A percentile compares a stretch with the other conserved stretches of the same genome.
phyloP scores from a whole-genome alignment of 2,888 invertebrate species.

The Microplitis deprimator region DNA sequence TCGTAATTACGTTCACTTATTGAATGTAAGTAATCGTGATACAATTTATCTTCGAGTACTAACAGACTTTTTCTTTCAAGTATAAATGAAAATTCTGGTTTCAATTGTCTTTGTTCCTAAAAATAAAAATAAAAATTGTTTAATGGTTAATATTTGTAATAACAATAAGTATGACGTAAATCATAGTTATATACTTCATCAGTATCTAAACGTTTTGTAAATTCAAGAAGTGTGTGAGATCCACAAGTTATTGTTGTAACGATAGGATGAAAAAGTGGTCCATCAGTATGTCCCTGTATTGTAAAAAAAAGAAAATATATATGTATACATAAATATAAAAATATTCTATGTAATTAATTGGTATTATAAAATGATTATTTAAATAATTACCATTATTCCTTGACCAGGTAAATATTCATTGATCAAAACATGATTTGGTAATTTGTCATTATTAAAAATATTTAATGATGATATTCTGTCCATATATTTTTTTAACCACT shows the following conservation, averaged over 20 bases:
- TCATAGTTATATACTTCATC: constrained; percentile 62
- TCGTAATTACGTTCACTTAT: constrained; percentile 84
- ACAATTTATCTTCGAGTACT: constrained; percentile 87
- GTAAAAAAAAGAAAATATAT: constrained; percentile 25
- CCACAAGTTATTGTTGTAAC: constrained; percentile 94
- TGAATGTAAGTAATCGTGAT: constrained; percentile 87
- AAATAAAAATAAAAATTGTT: constrained; percentile 59
- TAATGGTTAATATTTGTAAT: constrained; percentile 48
- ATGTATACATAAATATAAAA: background rate
- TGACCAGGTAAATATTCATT: constrained; percentile 96
- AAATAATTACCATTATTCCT: constrained; percentile 85
- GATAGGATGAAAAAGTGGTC: constrained; percentile 92
- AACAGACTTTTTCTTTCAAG: constrained; percentile 91
- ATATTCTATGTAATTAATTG: background rate
- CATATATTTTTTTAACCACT: constrained; percentile 85
- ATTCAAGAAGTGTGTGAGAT: constrained; percentile 91
- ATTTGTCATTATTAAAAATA: constrained; percentile 79
- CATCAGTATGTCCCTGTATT: constrained; percentile 90
- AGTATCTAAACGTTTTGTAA: constrained; percentile 75
- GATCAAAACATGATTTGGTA: constrained; percentile 92
- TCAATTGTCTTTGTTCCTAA: constrained; percentile 43
- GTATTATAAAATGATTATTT: background rate
- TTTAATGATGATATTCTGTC: constrained; percentile 80
- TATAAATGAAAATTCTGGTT: constrained; percentile 79
- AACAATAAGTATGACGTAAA: constrained; percentile 4